Evolutionary conservation across 2,113 vertebrate genomes (phyloP), one percentile per base, ranked within the genome.

Genomic region (Crotalus viridis): DNA sequence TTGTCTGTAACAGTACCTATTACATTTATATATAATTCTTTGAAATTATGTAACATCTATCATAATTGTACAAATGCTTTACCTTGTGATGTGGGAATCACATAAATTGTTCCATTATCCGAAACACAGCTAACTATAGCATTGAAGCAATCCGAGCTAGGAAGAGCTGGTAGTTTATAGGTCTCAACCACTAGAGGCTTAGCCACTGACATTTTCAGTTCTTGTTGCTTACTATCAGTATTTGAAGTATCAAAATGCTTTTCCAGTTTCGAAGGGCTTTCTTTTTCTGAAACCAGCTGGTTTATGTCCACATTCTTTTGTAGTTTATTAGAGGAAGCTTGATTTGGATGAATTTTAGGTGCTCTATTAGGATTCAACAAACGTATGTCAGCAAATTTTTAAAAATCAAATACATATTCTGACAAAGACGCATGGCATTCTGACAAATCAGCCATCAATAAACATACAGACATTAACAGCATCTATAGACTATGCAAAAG

Each of bases 61-160:
- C 0, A 54, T 55, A 26, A 48, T 39, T 74, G 13, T 43, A 88
- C 43, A 28, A 74, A 12, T 24, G n/a, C 15, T 97, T 97, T 97
- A 98, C 98, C 98, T 95, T 91, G 95, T 69, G 93, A 95, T 92
- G 96, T 97, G 69, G 94, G 98, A 97, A 98, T 96, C 93, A 96
- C 93, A 86, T 99, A 98, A 95, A 99, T 98, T 88, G 98, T 96
- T 87, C 99, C 99, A 87, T 99, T 98, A 1, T 96, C 96, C 94
- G 97, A 98, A 91, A 99, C 19, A 2, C 97, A 98, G 57, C 98
- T 98, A 54, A 99, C 96, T 74, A 54, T 86, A 94, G 98, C 98
- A 33, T 95, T 95, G 87, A 98, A 97, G 89, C 93, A 52, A 93
- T 98, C 97, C 0, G 64, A 89, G 51, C 96, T 94, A 3, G 99